Base-by-base conservation (phyloP, 1,140 invertebrate species). In the Arion vulgaris region DNA sequence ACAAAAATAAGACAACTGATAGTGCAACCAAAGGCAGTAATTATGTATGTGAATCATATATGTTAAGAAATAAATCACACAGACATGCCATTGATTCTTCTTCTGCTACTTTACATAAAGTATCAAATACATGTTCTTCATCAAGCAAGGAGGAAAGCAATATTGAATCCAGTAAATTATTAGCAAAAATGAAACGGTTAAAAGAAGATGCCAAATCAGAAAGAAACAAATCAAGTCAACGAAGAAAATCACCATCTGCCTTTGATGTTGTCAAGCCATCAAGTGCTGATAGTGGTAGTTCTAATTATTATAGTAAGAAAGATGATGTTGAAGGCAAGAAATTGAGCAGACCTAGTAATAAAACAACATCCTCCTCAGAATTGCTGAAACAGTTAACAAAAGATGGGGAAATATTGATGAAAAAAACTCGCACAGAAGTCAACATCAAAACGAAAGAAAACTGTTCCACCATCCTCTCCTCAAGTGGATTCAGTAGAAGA, bases 301-400 rank as follows among this genome's bases (percentile, higher is more conserved):
- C 17, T 57, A 57, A 7, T 57, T 57, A 57, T 57, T 2, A 11
- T 57, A 32, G 28, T 66, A 66, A 66, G 28, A 66, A 66, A 66
- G 19, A 7, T 32, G 28, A 32, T 66, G 2, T 34, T 66, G 62
- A 28, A 32, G 62, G 19, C 28, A 66, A 66, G 28, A 66, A 66
- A 7, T n/a, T 32, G 1, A 2, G 17, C 13, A 75, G 53, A 26
- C 32, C 73, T 51, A 23, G 13, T 51, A 51, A 19, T 23, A 75
- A 51, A 32, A 32, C 26, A 28, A 13, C 38, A 49, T 75, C 73
- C 17, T 38, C 45, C 23, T 62, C 76, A 62, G 76, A 78, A 78
- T 57, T 78, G 32, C 49, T 78, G 19, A 78, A 78, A 32, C 76
- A 78, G 5, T 53, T 78, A 26, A 78, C 76, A 39, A 41, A 66